phyloP scores from a whole-genome alignment of 2,888 invertebrate species.

The Clunio marinus region DNA sequence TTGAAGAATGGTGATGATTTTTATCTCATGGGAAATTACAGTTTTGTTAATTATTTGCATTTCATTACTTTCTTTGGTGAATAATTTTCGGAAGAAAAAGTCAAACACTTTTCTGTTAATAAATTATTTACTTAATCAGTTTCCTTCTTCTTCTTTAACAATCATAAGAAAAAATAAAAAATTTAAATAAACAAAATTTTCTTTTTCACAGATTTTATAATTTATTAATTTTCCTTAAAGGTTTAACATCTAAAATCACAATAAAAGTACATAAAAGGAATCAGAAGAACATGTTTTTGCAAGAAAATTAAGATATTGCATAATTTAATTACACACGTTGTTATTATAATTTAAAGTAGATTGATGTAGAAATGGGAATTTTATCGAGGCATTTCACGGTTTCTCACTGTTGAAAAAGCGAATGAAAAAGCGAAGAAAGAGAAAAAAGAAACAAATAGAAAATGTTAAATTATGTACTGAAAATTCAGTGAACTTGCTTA shows the following conservation, averaged over 20 bases:
- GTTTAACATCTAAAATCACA: constrained; percentile 16
- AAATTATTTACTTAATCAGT: too few relatives aligned
- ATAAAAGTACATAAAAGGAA: constrained; percentile 10
- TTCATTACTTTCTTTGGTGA: too few relatives aligned
- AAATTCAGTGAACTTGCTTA: background rate
- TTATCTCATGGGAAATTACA: background rate
- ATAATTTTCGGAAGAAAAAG: too few relatives aligned
- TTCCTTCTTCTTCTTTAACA: too few relatives aligned
- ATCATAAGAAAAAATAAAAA: too few relatives aligned
- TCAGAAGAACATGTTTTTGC: background rate
- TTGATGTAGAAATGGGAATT: constrained; percentile 2
- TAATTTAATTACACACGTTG: constrained; percentile 21
- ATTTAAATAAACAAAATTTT: too few relatives aligned
- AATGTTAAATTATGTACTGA: too few relatives aligned
- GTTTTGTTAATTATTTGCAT: too few relatives aligned
- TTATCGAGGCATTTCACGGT: constrained; percentile 34
- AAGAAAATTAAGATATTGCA: constrained; percentile 7
- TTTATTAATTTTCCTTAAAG: background rate
- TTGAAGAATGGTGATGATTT: background rate
- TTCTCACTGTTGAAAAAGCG: constrained; percentile 7
- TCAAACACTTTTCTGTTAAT: too few relatives aligned
- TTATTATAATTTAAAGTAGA: constrained; percentile 8
- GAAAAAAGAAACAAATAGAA: background rate
- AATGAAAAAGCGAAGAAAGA: too few relatives aligned
- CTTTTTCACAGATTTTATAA: background rate